Conservation (phyloP, 53 echinoderm and acorn worm species). For the Stichopus horrens region DNA sequence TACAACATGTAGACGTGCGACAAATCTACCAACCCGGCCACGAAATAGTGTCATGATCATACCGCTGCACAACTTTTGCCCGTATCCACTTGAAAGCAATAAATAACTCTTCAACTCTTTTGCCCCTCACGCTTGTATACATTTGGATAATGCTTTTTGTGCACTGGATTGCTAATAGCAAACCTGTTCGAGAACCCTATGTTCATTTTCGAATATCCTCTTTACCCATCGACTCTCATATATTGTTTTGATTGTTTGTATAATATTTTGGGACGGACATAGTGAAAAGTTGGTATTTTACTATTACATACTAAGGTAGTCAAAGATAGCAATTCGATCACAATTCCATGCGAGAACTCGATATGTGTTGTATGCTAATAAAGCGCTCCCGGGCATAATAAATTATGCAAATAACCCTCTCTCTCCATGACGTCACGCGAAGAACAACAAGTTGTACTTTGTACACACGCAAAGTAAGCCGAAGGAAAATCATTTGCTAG, state of each 20-base stretch:
- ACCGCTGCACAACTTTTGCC: conserved; percentile 7
- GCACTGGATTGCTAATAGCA: conserved; percentile 12
- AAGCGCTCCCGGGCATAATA: conserved; percentile 66
- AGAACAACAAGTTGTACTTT: conserved; percentile 91
- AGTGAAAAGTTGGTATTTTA: conserved; percentile 1
- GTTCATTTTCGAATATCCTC: conserved; percentile 9
- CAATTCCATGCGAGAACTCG: conserved; percentile 23
- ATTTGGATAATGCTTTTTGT: conserved; percentile 2
- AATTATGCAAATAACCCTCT: conserved; percentile 90
- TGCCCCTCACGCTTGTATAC: conserved; percentile 10
- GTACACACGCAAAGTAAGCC: conserved; percentile 66
- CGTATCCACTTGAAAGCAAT: conserved; percentile 32
- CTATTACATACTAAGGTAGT: not conserved
- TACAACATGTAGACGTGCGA: not conserved
- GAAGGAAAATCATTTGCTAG: conserved; percentile 67
- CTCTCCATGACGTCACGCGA: conserved; percentile 77
- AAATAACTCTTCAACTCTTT: conserved; percentile 14
- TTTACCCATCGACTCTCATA: conserved; percentile 19
- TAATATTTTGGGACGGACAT: conserved; percentile 26
- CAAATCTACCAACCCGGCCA: not conserved
- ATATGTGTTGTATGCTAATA: conserved; percentile 35
- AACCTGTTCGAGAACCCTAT: conserved; percentile 23
- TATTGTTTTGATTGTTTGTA: conserved; percentile 31
- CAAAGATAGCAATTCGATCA: conserved; percentile 39
- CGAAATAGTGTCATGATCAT: not conserved